phyloP scores from a whole-genome alignment of 2,113 vertebrate species.

The Melospiza melodia region DNA sequence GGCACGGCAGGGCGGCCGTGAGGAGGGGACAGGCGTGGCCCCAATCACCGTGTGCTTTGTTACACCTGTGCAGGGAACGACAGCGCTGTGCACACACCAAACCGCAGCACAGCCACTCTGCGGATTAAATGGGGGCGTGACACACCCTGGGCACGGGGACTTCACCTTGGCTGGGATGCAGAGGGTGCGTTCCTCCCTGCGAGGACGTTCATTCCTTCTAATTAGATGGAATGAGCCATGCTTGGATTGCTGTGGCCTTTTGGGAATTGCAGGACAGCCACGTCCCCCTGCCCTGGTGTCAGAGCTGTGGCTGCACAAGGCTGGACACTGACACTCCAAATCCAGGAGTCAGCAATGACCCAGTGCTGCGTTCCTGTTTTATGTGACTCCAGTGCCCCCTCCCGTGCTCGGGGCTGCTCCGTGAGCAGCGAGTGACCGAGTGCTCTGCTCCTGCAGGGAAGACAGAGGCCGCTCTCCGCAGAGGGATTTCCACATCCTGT shows the following conservation, averaged over 20 bases:
- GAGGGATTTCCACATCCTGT: constrained; percentile 94
- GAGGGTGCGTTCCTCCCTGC: fast-evolving
- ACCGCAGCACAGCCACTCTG: fast-evolving
- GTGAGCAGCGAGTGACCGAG: fast-evolving
- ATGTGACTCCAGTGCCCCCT: background rate
- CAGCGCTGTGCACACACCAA: fast-evolving
- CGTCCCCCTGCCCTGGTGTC: background rate
- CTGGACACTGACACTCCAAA: background rate
- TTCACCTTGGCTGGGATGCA: fast-evolving
- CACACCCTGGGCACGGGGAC: background rate
- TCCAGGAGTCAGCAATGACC: no score
- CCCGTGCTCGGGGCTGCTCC: background rate
- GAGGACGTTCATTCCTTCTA: fast-evolving
- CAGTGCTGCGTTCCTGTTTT: fast-evolving
- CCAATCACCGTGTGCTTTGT: fast-evolving
- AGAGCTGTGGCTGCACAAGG: background rate
- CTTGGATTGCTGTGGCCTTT: background rate
- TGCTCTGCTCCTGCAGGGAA: constrained; percentile 75
- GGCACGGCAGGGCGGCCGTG: background rate
- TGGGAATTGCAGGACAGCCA: background rate
- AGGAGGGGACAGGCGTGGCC: background rate
- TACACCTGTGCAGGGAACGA: fast-evolving
- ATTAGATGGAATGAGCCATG: fast-evolving
- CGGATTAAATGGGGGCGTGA: fast-evolving
- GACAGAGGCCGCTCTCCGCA: constrained; percentile 82